These are phyloP conservation scores for Xiphophorus birchmanni DNA, from an alignment of 2,797 vertebrate species.

Conservation along the genomic window DNA sequence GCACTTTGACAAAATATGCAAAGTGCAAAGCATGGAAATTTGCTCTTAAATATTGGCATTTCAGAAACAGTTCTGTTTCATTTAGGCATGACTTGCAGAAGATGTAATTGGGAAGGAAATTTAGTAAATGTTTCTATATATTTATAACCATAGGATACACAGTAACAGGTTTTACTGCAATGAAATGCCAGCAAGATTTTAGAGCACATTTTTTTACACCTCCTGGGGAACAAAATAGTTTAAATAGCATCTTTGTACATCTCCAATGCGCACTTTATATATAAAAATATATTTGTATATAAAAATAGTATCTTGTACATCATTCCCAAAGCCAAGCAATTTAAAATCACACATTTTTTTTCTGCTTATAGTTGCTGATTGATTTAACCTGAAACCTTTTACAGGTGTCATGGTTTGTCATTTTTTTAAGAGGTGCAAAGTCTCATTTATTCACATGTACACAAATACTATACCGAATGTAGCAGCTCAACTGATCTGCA, in stretches of 20 bases:
- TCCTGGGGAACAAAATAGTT: conserved; percentile 58
- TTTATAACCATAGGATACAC: conserved; percentile 18
- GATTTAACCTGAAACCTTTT: conserved; percentile 38
- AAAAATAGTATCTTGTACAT: conserved; percentile 27
- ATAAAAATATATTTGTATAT: conserved; percentile 26
- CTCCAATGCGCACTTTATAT: conserved; percentile 79
- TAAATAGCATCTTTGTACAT: conserved; percentile 64
- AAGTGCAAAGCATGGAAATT: conserved; percentile 68
- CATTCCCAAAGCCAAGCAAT: conserved; percentile 55
- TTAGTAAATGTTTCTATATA: neutral
- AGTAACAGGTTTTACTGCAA: conserved; percentile 22
- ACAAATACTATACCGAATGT: conserved; percentile 57
- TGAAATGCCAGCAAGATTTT: conserved; percentile 22
- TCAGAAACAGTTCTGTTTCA: conserved; percentile 37
- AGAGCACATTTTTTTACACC: conserved; percentile 42
- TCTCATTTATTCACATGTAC: conserved; percentile 14
- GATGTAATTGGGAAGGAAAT: conserved; percentile 24
- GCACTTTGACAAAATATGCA: conserved; percentile 29
- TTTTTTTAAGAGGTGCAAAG: conserved; percentile 22
- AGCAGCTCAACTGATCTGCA: conserved; percentile 65
- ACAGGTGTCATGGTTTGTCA: conserved; percentile 30
- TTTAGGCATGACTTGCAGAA: conserved; percentile 15
- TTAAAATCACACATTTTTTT: conserved; percentile 23
- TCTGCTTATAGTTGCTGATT: conserved; percentile 40
- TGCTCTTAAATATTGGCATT: conserved; percentile 33